Conservation (phyloP, 2,113 vertebrate species). For the Laticauda laticaudata region DNA sequence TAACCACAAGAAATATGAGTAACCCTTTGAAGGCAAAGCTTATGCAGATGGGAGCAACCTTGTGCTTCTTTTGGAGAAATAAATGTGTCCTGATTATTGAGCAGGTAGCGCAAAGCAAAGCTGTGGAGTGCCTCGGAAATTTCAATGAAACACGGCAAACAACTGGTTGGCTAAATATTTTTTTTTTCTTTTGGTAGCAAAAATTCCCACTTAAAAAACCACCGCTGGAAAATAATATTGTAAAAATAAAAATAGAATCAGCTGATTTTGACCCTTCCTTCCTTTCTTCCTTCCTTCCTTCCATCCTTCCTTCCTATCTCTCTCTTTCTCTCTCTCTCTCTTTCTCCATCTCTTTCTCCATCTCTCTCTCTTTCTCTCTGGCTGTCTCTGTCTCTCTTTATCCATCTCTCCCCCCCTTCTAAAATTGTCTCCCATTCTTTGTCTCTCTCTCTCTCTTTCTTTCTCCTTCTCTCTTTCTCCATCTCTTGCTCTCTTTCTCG, state of each 20-base stretch:
- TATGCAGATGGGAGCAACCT: background rate
- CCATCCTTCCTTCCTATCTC: background rate
- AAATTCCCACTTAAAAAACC: background rate
- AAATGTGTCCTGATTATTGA: background rate
- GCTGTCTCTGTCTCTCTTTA: no score
- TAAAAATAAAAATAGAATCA: background rate
- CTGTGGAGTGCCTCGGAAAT: background rate
- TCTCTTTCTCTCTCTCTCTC: no score
- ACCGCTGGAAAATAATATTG: background rate
- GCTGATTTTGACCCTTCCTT: background rate
- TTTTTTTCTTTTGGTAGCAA: background rate
- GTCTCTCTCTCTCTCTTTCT: no score
- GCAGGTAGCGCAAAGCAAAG: background rate
- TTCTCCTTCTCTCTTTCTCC: background rate
- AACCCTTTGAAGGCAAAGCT: background rate
- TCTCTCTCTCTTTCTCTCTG: no score
- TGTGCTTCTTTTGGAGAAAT: background rate
- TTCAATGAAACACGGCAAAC: background rate
- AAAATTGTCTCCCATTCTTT: no score
- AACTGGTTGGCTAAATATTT: background rate
- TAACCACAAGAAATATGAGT: background rate
- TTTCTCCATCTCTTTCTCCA: accelerated
- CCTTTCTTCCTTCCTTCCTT: background rate
- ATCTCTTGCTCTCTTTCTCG: background rate
- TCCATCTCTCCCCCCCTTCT: no score